phyloP scores from a whole-genome alignment of 1,140 invertebrate genomes.

The Zaprionus kolodkinae region DNA sequence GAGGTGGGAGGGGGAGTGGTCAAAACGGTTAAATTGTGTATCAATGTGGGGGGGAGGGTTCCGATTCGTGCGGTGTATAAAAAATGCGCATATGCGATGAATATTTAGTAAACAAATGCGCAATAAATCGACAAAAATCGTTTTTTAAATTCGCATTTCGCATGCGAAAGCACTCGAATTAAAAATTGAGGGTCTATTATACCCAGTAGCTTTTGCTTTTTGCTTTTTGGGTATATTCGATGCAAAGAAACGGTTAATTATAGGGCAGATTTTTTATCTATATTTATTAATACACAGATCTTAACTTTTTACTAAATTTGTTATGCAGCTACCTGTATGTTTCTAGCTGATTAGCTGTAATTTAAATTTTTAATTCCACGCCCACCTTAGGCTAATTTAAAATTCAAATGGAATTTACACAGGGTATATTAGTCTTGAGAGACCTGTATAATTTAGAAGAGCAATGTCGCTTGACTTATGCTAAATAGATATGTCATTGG shows the following conservation, averaged over 20 bases:
- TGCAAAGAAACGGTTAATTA: no score
- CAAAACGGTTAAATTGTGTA: slow-evolving; percentile 48
- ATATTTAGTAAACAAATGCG: slow-evolving; percentile 45
- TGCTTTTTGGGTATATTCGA: neutral
- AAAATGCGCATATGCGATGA: slow-evolving; percentile 37
- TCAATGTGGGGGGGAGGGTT: slow-evolving; percentile 33
- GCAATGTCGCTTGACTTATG: no score
- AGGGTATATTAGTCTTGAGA: no score
- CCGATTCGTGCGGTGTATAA: slow-evolving; percentile 25
- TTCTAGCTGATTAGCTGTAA: no score
- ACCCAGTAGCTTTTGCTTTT: neutral
- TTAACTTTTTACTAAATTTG: neutral
- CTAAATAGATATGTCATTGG: no score
- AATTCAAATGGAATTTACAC: no score
- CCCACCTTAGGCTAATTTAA: no score
- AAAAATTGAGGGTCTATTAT: neutral
- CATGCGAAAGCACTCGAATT: slow-evolving; percentile 2
- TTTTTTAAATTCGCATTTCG: slow-evolving; percentile 27
- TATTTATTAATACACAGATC: neutral
- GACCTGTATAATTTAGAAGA: no score
- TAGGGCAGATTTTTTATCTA: no score
- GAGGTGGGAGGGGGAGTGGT: neutral
- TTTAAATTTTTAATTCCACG: no score
- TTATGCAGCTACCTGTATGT: no score
- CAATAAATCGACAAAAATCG: slow-evolving; percentile 28